Conservation (phyloP, 2,797 vertebrate species). For the Typhlichthys eigenmanni region DNA sequence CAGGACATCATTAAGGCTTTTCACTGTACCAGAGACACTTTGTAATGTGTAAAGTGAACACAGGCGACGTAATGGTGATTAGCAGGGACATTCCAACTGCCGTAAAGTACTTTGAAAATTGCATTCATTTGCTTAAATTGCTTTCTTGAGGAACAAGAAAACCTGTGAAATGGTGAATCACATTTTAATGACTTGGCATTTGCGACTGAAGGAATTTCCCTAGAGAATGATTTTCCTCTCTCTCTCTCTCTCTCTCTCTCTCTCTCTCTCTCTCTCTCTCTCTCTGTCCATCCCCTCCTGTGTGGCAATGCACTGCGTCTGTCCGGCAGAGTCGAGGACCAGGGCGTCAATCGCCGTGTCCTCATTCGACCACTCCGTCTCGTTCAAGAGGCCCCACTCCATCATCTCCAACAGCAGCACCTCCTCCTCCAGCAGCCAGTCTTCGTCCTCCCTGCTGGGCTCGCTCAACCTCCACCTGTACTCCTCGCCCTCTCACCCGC, state of each 20-base stretch:
- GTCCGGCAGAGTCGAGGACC: slow-evolving; percentile 69
- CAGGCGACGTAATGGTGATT: not conserved
- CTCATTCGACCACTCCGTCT: slow-evolving; percentile 72
- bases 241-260: not conserved
- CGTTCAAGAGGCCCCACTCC: slow-evolving; percentile 85
- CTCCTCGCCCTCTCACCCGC: slow-evolving; percentile 65
- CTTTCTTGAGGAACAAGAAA: slow-evolving; percentile 4
- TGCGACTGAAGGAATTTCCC: slow-evolving; percentile 16
- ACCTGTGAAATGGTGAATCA: not conserved
- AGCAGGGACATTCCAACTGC: slow-evolving; percentile 2
- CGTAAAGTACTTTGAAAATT: slow-evolving; percentile 11
- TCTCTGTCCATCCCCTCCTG: too few species aligned
- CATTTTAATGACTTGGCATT: slow-evolving; percentile 1
- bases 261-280: not conserved
- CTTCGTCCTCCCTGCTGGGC: slow-evolving; percentile 81
- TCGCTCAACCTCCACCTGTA: slow-evolving; percentile 80
- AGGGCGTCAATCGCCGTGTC: slow-evolving; percentile 73
- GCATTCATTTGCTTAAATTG: slow-evolving; percentile 5
- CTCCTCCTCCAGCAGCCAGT: slow-evolving; percentile 85
- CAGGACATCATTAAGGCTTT: slow-evolving; percentile 10
- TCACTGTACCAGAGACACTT: slow-evolving; percentile 7
- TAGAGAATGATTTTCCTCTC: not conserved
- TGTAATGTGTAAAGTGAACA: slow-evolving; percentile 12
- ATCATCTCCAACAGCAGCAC: slow-evolving; percentile 87
- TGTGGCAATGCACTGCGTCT: not conserved